Percentiles rank a stretch among this genome's conserved stretches.
These are phyloP conservation scores for Wiebesia pumilae DNA, from an alignment of 1,140 invertebrate species.

Conservation along the genomic window DNA sequence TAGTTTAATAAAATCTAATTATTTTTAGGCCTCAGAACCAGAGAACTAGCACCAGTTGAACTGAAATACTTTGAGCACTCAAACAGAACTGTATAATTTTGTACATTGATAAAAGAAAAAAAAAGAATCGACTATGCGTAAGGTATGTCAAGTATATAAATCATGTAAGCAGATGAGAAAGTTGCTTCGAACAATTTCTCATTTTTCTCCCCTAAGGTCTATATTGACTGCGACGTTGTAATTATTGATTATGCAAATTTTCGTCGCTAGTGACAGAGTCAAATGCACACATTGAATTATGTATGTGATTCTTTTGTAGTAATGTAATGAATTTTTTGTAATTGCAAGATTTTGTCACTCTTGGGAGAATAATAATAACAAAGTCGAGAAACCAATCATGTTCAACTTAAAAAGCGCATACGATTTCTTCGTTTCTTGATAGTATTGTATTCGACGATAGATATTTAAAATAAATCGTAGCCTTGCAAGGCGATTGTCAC, in stretches of 20 bases:
- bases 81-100: slow-evolving; percentile 52
- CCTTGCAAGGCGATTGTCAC: slow-evolving; percentile 48
- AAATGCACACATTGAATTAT: slow-evolving; percentile 41
- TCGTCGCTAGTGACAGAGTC: slow-evolving; percentile 17
- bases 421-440: slow-evolving; percentile 40
- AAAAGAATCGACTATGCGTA: slow-evolving; percentile 29
- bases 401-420: slow-evolving; percentile 38
- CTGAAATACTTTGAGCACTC: slow-evolving; percentile 27
- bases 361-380: slow-evolving; percentile 30
- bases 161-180: slow-evolving; percentile 40
- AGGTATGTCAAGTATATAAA: slow-evolving; percentile 47
- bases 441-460: slow-evolving; percentile 53
- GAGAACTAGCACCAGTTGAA: slow-evolving; percentile 66
- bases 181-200: slow-evolving; percentile 22
- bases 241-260: slow-evolving; percentile 46
- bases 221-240: slow-evolving; percentile 42
- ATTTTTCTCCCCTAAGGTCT: slow-evolving; percentile 33
- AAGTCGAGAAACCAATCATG: slow-evolving; percentile 39
- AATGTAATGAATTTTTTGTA: slow-evolving; percentile 39
- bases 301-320: slow-evolving; percentile 32
- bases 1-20: not conserved
- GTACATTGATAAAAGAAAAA: slow-evolving; percentile 43
- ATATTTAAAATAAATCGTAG: slow-evolving; percentile 51
- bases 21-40: slow-evolving; percentile 68
- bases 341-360: slow-evolving; percentile 31